phyloP scores from a whole-genome alignment of 2,113 vertebrate genomes.

The Nasalis larvatus region DNA sequence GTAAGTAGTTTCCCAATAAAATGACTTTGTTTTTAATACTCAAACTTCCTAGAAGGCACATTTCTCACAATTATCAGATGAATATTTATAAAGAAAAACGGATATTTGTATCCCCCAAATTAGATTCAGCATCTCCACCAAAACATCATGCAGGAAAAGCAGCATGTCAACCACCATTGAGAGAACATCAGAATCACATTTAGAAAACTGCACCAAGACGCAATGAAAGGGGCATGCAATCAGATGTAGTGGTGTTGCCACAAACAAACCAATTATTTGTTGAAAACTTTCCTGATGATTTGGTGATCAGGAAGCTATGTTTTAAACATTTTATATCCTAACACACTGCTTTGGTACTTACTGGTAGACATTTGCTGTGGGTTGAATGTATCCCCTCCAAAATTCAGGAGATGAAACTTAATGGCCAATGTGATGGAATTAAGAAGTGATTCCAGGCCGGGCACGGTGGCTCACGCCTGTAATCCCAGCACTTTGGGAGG shows the following conservation, averaged over 20 bases:
- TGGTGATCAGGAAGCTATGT: background rate
- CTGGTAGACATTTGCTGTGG: background rate
- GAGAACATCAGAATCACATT: background rate
- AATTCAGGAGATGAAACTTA: background rate
- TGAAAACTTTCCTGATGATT: background rate
- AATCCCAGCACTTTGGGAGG: too few relatives aligned
- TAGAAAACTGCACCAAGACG: background rate
- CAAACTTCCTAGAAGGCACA: background rate
- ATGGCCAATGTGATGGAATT: background rate
- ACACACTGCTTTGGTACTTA: background rate
- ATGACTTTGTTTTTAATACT: background rate
- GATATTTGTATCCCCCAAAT: background rate
- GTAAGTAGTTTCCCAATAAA: background rate
- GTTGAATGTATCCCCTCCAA: background rate
- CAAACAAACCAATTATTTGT: rapidly evolving
- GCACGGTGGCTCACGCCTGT: too few relatives aligned
- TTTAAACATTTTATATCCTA: background rate
- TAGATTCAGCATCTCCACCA: background rate
- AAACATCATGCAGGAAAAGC: background rate
- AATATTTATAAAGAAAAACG: background rate
- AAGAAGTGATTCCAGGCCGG: background rate
- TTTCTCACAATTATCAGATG: background rate
- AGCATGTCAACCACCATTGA: background rate
- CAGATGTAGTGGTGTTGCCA: rapidly evolving
- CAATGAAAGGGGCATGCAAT: rapidly evolving